Conservation (phyloP, 92 coral and sea anemone species). For the Zoanthus gigantus region DNA sequence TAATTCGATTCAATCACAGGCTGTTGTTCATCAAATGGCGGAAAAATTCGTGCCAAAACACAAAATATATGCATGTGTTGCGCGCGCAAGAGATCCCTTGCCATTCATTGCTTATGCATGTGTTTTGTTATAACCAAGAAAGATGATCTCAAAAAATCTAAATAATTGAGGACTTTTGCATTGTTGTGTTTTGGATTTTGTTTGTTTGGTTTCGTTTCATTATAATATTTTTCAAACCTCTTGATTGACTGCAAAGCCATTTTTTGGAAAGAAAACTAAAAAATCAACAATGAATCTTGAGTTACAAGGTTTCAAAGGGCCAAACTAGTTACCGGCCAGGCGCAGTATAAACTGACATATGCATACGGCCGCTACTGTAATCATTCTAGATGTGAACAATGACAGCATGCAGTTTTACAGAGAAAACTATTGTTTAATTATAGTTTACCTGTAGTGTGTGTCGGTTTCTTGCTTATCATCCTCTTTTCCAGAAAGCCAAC, state of each 20-base stretch:
- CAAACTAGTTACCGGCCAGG: too few relatives aligned
- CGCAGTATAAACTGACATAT: too few relatives aligned
- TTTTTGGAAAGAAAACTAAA: too few relatives aligned
- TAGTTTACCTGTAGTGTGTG: conserved; percentile 25
- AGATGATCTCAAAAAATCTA: too few relatives aligned
- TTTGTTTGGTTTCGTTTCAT: too few relatives aligned
- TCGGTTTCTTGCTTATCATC: conserved; percentile 47
- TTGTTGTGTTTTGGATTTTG: neutral
- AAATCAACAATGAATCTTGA: too few relatives aligned
- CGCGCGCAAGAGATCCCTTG: neutral
- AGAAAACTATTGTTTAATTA: neutral
- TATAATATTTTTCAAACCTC: neutral
- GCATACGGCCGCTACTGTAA: too few relatives aligned
- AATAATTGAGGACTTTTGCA: too few relatives aligned
- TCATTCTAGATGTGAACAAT: neutral
- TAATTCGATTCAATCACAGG: too few relatives aligned
- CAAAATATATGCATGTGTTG: neutral
- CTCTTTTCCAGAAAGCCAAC: conserved; percentile 28
- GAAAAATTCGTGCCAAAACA: neutral
- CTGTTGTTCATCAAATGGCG: neutral
- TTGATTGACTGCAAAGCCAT: too few relatives aligned
- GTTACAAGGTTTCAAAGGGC: too few relatives aligned
- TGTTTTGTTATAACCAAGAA: neutral
- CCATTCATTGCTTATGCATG: neutral
- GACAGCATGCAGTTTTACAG: neutral